phyloP scores from a whole-genome alignment of 2,797 vertebrate genomes.

The Dromococcyx pavoninus region DNA sequence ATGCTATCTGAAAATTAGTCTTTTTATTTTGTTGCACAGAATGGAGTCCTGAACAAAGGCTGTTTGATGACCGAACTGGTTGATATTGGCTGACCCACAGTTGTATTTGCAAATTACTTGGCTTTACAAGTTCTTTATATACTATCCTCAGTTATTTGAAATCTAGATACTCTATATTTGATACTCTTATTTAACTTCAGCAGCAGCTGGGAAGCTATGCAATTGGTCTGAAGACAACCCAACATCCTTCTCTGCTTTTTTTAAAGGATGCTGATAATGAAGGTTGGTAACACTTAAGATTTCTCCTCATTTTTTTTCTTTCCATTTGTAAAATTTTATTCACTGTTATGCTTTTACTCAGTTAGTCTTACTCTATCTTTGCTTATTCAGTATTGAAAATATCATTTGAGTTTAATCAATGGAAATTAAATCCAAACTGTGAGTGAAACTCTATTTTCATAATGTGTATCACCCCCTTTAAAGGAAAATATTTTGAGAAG shows the following conservation, averaged over 20 bases:
- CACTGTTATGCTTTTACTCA: background rate
- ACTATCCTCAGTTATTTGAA: background rate
- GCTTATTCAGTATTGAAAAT: background rate
- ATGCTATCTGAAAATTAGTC: fast-evolving
- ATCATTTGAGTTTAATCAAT: background rate
- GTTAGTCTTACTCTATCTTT: background rate
- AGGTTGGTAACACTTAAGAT: background rate
- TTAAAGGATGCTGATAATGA: background rate
- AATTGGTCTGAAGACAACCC: background rate
- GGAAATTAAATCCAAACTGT: background rate
- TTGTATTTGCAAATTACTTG: background rate
- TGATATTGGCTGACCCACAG: background rate
- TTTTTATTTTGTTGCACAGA: background rate
- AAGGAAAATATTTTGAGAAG: background rate
- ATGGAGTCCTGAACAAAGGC: background rate
- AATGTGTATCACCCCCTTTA: background rate
- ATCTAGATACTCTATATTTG: background rate
- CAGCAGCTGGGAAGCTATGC: background rate
- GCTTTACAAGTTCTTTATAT: background rate
- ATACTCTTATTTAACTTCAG: background rate
- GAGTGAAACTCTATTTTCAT: background rate
- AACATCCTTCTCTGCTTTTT: background rate
- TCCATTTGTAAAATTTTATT: background rate
- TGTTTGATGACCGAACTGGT: background rate
- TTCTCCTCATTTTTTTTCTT: background rate